phyloP scores from a whole-genome alignment of 2,113 vertebrate genomes.

The Taxidea taxus region DNA sequence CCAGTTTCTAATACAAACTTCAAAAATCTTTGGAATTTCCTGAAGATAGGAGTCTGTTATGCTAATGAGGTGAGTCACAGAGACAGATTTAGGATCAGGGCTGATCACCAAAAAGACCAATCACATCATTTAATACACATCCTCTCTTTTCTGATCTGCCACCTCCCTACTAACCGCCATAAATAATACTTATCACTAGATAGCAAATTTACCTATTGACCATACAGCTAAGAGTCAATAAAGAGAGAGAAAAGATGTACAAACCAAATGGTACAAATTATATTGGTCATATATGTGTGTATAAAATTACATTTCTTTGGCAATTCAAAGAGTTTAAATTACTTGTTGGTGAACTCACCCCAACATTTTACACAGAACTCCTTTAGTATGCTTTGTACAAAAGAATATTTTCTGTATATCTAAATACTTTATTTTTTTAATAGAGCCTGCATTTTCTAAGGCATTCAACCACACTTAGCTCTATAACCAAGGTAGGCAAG shows the following conservation, averaged over 20 bases:
- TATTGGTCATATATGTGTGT: not conserved
- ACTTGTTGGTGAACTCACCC: not conserved
- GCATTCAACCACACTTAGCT: not conserved
- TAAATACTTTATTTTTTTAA: slow-evolving; percentile 20
- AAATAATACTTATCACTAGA: not conserved
- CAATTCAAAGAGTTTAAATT: slow-evolving; percentile 40
- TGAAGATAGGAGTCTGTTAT: not conserved
- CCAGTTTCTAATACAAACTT: not conserved
- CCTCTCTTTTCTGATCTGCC: not conserved
- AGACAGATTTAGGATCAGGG: not conserved
- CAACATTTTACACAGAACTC: not conserved
- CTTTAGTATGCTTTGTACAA: not conserved
- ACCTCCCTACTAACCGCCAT: not conserved
- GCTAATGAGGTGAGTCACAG: not conserved
- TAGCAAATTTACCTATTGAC: not conserved
- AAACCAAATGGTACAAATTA: not conserved
- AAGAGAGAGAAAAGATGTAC: not conserved
- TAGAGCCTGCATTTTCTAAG: not conserved
- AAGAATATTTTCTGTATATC: not conserved
- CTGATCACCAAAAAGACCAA: slow-evolving; percentile 1
- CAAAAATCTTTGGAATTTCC: not conserved
- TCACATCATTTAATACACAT: not conserved
- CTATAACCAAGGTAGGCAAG: slow-evolving; percentile 10
- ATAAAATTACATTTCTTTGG: not conserved
- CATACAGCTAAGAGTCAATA: not conserved